Evolutionary conservation across 2,113 vertebrate species (phyloP), one percentile per base, ranked within the genome.

Genomic region (Pardalotus punctatus): DNA sequence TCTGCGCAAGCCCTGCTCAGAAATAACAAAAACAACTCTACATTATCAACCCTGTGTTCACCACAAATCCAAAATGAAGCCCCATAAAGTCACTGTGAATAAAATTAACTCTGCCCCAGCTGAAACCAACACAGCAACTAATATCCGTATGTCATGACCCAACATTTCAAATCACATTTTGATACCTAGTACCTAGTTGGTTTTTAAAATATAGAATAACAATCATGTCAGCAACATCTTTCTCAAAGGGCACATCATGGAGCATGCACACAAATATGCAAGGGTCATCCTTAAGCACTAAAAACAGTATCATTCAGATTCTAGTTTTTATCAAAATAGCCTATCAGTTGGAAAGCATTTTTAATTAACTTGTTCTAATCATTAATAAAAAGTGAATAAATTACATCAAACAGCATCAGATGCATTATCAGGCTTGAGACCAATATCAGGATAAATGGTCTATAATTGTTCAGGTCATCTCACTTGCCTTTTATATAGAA

Each of bases 161-260:
- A 2, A 48, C 47, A 33, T 79, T 93, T 64, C 27, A 80, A 92
- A 61, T 56, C n/a, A 23, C 1, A 43, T 58, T 65, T 79, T 82
- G 11, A 56, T 42, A 51, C 4, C 14, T 12, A 12, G 17, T 31
- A 60, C 36, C 6, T 42, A 4, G 6, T 86, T 67, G 36, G 14
- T 67, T 45, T 82, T 60, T 60, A 51, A 94, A 86, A 69, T 82
- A 82, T 18, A 72, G 11, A 53, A 13, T 60, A 25, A 42, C 17
- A 56, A 10, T 54, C 8, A 17, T 15, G 17, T 33, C n/a, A 87
- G 22, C 3, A 81, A 10, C 0, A 0, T 56, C n/a, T 35, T 91
- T 86, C 53, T 82, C 29, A 86, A 72, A 50, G 19, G 8, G 1
- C 5, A 36, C 8, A 28, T 58, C 6, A 23, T 28, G 35, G 11